Conservation (phyloP, 2,888 invertebrate species). For the Athripsodes cinereus region DNA sequence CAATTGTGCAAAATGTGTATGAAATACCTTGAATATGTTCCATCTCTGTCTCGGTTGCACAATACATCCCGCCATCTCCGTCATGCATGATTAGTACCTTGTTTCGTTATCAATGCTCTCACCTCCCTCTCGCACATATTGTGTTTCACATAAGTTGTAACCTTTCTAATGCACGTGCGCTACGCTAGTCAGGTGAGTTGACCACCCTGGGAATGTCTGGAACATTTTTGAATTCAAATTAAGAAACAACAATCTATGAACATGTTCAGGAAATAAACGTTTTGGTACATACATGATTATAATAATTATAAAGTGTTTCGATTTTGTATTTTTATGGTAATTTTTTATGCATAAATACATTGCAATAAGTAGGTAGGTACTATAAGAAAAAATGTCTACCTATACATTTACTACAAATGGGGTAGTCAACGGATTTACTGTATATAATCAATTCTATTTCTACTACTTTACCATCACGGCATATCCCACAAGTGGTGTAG, state of each 20-base stretch:
- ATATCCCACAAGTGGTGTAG: no score
- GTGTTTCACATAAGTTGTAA: background rate
- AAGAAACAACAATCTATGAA: background rate
- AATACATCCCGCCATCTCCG: background rate
- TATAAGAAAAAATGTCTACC: no score
- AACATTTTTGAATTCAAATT: slow-evolving; percentile 4
- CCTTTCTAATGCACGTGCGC: slow-evolving; percentile 22
- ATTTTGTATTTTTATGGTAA: no score
- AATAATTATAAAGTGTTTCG: no score
- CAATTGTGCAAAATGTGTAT: background rate
- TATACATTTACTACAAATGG: no score
- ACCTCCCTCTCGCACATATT: slow-evolving; percentile 3
- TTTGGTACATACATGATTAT: no score
- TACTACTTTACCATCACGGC: no score
- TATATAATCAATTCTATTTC: no score
- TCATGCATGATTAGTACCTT: background rate
- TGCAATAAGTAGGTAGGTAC: no score
- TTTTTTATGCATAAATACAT: no score
- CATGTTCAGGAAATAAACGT: no score
- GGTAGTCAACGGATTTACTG: no score
- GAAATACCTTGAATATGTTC: background rate
- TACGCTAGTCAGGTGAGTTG: slow-evolving; percentile 24
- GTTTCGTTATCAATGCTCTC: background rate
- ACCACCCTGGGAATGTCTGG: slow-evolving; percentile 26
- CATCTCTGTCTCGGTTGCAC: background rate